Evolutionary conservation across 37 sponge, comb jelly and placozoan species (phyloP), one percentile per base, ranked within the genome.

Genomic region (Eunapius fragilis): DNA sequence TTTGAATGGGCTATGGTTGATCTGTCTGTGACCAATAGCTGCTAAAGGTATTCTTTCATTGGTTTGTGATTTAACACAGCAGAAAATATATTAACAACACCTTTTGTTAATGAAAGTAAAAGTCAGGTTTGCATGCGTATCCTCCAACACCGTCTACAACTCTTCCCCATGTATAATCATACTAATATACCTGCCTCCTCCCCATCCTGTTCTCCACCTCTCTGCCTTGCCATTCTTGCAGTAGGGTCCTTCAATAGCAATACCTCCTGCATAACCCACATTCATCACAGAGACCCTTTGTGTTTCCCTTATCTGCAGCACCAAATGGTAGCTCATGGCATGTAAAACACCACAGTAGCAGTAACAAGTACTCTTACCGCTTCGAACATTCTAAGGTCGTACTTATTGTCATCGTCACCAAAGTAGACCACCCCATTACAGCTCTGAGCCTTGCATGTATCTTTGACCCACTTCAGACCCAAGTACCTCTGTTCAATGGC

Each of bases 341-440:
- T 41, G 41, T 41, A 41, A 17, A 4, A 45, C 47, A 45, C 58
- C 14, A 58, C 14, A 10, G 58, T 17, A 58, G 17, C n/a, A n/a
- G n/a, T n/a, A n/a, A n/a, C n/a, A n/a, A n/a, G n/a, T n/a, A n/a
- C n/a, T n/a, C 58, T 79, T 28, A 98, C 95, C 76, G 91, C 87
- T 67, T 96, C 87, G 88, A 98, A 98, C 10, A 98, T 67, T 37
- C 90, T 84, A 36, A 90, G 25, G 36, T 85, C 88, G 75, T 96
- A 96, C 31, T 88, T 92, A 78, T 96, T 96, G 68, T 98, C 99
- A 85, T 97, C 96, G 82, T 98, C 97, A 47, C 81, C 91, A 85
- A 98, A 98, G 69, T 97, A 93, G 49, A 98, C 96, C 14, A 95
- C 93, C 27, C 99, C 99, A 38, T 75, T 67, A 31, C 68, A 75